Conservation (phyloP, 2,888 invertebrate genomes). For the Crossocerus cetratus region DNA sequence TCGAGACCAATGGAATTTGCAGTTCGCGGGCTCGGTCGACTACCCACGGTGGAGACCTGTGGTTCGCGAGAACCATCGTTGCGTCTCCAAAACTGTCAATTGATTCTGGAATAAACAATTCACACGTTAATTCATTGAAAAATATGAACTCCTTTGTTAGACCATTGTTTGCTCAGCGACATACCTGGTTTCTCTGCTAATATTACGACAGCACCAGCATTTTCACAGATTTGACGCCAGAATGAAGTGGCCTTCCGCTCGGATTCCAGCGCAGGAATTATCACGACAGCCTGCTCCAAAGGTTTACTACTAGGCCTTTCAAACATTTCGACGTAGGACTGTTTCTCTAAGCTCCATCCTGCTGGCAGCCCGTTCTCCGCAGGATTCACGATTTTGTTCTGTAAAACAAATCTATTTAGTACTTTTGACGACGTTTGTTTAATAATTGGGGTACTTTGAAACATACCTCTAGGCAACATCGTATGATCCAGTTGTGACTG, state of each 20-base stretch:
- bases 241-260: slow-evolving; percentile 79
- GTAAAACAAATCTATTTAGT: slow-evolving; percentile 9
- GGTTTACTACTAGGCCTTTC: slow-evolving; percentile 66
- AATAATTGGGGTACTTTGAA: background rate
- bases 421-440: background rate
- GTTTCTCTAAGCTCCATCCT: slow-evolving; percentile 80
- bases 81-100: slow-evolving; percentile 62
- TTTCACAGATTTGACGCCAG: slow-evolving; percentile 81
- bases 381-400: slow-evolving; percentile 74
- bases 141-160: background rate
- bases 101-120: slow-evolving; percentile 50
- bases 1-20: slow-evolving; percentile 82
- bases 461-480: slow-evolving; percentile 78
- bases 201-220: slow-evolving; percentile 77
- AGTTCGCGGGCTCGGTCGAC: slow-evolving; percentile 79
- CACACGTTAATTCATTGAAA: slow-evolving; percentile 38
- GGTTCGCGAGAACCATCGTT: slow-evolving; percentile 81
- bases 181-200: slow-evolving; percentile 65
- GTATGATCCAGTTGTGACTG: slow-evolving; percentile 85
- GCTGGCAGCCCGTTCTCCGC: slow-evolving; percentile 80
- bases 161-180: background rate
- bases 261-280: slow-evolving; percentile 70
- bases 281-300: slow-evolving; percentile 63
- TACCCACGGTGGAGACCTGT: slow-evolving; percentile 81
- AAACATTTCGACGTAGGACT: slow-evolving; percentile 76